Percentiles rank a stretch among this genome's conserved stretches.
These are phyloP conservation scores for Metopolophium dirhodum DNA, from an alignment of 1,140 invertebrate genomes.

Conservation along the genomic window DNA sequence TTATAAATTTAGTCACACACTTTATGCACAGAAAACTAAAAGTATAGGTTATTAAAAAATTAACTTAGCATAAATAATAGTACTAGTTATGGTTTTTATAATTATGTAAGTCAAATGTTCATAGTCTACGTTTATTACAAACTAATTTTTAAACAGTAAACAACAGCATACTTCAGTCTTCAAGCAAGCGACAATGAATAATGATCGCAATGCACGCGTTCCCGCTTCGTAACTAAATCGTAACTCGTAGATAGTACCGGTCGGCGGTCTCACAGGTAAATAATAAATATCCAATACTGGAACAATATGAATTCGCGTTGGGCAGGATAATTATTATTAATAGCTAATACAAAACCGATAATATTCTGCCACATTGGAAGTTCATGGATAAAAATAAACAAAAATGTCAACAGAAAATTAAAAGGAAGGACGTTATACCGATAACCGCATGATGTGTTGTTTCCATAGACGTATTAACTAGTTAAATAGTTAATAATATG, in stretches of 20 bases:
- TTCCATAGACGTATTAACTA: too few species aligned
- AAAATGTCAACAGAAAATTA: conserved; percentile 8
- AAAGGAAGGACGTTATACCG: background rate
- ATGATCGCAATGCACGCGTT: background rate
- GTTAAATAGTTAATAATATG: too few species aligned
- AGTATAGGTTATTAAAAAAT: background rate
- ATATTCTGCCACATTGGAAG: background rate
- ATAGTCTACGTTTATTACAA: background rate
- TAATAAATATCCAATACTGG: background rate
- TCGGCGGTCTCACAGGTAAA: background rate
- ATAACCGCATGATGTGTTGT: background rate
- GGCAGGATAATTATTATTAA: background rate
- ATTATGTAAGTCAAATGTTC: background rate
- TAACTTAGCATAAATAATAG: background rate
- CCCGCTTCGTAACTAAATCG: too few species aligned
- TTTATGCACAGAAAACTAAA: background rate
- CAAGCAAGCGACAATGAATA: background rate
- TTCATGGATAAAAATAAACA: background rate
- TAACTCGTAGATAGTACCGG: background rate
- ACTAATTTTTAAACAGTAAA: background rate
- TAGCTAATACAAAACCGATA: background rate
- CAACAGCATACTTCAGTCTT: background rate
- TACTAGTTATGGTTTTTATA: background rate
- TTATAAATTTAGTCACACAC: background rate
- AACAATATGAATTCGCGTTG: background rate